Evolutionary conservation across 2,113 vertebrate genomes (phyloP), one percentile per base, ranked within the genome.

Genomic region (Pholis gunnellus): DNA sequence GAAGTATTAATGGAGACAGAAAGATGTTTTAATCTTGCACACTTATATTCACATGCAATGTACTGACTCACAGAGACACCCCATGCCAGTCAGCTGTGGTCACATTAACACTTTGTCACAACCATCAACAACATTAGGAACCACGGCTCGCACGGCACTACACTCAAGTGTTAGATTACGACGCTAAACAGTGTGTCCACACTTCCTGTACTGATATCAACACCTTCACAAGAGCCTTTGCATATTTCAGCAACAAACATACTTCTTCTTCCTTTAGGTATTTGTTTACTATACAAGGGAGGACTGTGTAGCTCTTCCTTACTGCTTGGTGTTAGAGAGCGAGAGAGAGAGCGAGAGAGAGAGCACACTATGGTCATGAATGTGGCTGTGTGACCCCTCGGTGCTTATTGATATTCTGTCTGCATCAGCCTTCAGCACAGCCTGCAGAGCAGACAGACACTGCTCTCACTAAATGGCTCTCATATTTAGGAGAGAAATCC

Each of bases 341-440:
- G n/a, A 27, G 36, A 74, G 46, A 67, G 59, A 78, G 42, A 61
- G n/a, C 22, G 36, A 74, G 44, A 66, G 57, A 78, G 38, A 61
- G n/a, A n/a, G 31, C 70, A 40, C 20, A 60, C 48, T 64, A 11
- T 78, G 64, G 56, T 3, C 38, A 65, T 82, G 70, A 67, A 73
- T 83, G 75, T 69, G 75, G 17, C 42, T 75, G 77, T 77, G 59
- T 75, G 78, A 87, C 85, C 85, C 85, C 69, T 50, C 11, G 61
- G 59, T 72, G 65, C 83, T 83, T 82, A 88, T 89, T 94, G 79
- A 89, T 90, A 92, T 93, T 91, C 91, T 89, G 84, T 79, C 79
- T 81, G 85, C 85, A 91, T 90, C 84, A 72, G 44, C 81, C 50
- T 69, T 80, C 70, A 83, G 79, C 50, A 72, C 68, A 89, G 86